Conservation (phyloP, 2,888 invertebrate species). For the Deilephila porcellus region DNA sequence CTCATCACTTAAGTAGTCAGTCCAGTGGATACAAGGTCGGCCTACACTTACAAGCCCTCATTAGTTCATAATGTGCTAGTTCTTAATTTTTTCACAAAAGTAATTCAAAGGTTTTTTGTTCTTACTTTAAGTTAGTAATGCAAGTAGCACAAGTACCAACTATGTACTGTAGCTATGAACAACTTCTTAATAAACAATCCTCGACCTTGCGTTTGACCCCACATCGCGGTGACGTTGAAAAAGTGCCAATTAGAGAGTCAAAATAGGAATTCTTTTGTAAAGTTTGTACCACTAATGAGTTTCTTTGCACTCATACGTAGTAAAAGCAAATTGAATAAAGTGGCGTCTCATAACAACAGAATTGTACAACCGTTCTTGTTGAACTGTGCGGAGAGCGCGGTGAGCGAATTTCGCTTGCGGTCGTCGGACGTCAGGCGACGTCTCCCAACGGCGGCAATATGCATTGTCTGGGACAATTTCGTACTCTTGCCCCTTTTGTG, state of each 20-base stretch:
- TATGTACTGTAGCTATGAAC: not conserved
- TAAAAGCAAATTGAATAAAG: slow-evolving; percentile 14
- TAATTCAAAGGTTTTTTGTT: not conserved
- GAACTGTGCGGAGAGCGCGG: slow-evolving; percentile 31
- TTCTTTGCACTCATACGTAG: slow-evolving; percentile 23
- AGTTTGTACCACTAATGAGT: slow-evolving; percentile 12
- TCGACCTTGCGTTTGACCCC: not conserved
- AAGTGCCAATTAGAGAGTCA: slow-evolving; percentile 11
- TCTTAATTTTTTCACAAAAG: too few species aligned
- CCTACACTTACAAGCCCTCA: too few species aligned
- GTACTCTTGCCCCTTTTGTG: slow-evolving; percentile 60
- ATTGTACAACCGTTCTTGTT: slow-evolving; percentile 7
- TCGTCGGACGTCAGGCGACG: slow-evolving; percentile 36
- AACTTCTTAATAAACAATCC: not conserved
- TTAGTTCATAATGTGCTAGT: too few species aligned
- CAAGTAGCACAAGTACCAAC: not conserved
- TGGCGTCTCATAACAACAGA: slow-evolving; percentile 12
- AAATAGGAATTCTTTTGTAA: slow-evolving; percentile 19
- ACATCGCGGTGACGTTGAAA: not conserved
- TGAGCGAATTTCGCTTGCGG: slow-evolving; percentile 37
- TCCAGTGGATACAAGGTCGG: too few species aligned
- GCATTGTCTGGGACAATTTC: slow-evolving; percentile 69
- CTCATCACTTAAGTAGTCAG: too few species aligned
- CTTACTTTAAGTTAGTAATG: not conserved
- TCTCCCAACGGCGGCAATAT: slow-evolving; percentile 55